Evolutionary conservation across 1,140 invertebrate species (phyloP), one percentile per base, ranked within the genome.

Genomic region (Bombus polaris): DNA sequence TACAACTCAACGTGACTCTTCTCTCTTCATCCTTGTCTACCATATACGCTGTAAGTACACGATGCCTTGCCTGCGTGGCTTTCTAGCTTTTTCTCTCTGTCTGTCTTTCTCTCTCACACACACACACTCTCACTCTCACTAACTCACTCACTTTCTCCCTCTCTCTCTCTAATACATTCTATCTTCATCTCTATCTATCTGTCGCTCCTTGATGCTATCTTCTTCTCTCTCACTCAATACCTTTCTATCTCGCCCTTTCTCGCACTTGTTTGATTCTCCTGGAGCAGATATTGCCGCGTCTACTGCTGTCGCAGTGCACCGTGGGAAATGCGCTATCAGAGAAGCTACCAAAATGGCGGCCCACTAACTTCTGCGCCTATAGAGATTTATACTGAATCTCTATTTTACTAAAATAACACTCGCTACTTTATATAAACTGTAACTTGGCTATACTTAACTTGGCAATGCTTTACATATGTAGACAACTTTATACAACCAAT

Each of bases 341-440:
- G 57, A 28, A 66, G 74, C 73, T 83, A 77, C 74, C 81, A 83
- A 73, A 87, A 83, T 87, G 81, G 85, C 68, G 47, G 28, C 1
- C 28, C 32, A 32, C 47, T 37, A 66, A 42, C 71, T 65, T 37
- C n/a, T 57, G 22, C 59, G 35, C 57, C 53, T 85, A 62, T 85
- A 35, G 32, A 53, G 57, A 84, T 59, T 65, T 57, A 47, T 59
- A 18, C 75, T 62, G 25, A 25, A 47, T 10, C 66, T 66, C 35
- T 65, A 44, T 66, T 66, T 35, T 66, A 62, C 12, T 62, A 66
- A 66, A 66, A 28, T 25, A 22, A 32, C 22, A 37, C 12, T 28
- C 18, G 22, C 18, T 72, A n/a, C 44, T 59, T 59, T 62, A 35
- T 42, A 35, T 32, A 44, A 13, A 12, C 22, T 9, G 18, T 13